Evolutionary conservation across 2,888 invertebrate genomes (phyloP), one percentile per base, ranked within the genome.

Genomic region (Trachelus troglodyta): DNA sequence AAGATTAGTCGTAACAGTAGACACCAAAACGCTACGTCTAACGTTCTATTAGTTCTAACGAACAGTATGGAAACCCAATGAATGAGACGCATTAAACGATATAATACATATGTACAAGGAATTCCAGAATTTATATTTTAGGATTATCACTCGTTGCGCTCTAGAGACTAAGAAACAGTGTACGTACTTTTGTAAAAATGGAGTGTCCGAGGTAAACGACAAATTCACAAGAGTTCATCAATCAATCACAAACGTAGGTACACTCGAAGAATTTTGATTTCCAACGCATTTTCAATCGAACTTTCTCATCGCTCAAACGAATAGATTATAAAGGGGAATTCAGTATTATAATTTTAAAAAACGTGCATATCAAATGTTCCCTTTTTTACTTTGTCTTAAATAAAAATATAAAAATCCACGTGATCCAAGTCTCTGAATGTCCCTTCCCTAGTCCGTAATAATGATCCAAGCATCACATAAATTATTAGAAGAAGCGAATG

Each of bases 21-120:
- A 86, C 88, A 88, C 86, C 87, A 89, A 88, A 85, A 89, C 88
- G 85, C 89, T 89, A 87, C 85, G 85, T 80, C 81, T 79, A 87
- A 84, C 81, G 83, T 73, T 84, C 85, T 88, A 88, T 89, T 85
- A 84, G 81, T 85, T 87, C 85, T 86, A 89, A 83, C 76, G 79
- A 82, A 81, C 81, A 9, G 75, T 79, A 81, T 81, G 76, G 81
- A 78, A 74, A 80, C 80, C 78, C 82, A 81, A 79, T 81, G 77
- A 75, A 84, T 84, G 82, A 81, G 75, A 78, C 77, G 80, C 80
- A 76, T 81, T 71, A 77, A 81, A 80, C 82, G 81, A 82, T 68
- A 80, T 82, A 80, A 79, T 15, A 74, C 77, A 68, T 71, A 33
- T 30, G 15, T 71, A 71, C 71, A 71, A 56, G 23, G 9, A 23